phyloP scores from a whole-genome alignment of 2,797 vertebrate genomes.

The Forpus xanthops region DNA sequence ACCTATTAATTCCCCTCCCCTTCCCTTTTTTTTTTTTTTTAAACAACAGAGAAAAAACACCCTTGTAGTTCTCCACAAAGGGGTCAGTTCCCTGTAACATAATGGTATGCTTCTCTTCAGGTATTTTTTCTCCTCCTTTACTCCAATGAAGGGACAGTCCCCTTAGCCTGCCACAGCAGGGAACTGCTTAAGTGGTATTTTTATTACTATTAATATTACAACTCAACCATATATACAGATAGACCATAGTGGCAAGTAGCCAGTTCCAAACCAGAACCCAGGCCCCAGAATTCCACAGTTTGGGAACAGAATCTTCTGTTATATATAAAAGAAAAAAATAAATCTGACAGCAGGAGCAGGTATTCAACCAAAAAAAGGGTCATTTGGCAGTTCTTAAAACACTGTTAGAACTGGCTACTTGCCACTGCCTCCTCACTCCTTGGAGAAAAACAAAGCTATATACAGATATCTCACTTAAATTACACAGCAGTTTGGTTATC shows the following conservation, averaged over 20 bases:
- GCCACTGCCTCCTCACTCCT: constrained; percentile 46
- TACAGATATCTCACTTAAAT: constrained; percentile 77
- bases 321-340: constrained; percentile 1
- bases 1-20: background rate
- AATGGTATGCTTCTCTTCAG: background rate
- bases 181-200: constrained; percentile 9
- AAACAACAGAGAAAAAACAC: constrained; percentile 9
- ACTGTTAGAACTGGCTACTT: constrained; percentile 64
- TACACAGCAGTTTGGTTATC: constrained; percentile 71
- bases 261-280: constrained; percentile 68
- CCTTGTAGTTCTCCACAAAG: background rate
- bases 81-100: background rate
- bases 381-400: constrained; percentile 44
- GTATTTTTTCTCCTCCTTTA: background rate
- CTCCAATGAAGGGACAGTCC: background rate
- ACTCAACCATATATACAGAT: constrained; percentile 65
- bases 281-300: constrained; percentile 39
- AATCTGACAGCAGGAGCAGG: constrained; percentile 25
- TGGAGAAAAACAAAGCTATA: constrained; percentile 72
- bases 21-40: background rate
- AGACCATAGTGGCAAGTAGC: constrained; percentile 53
- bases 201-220: constrained; percentile 38
- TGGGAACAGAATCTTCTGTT: constrained; percentile 9
- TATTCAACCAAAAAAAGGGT: constrained; percentile 9
- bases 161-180: background rate